Evolutionary conservation across 1,140 invertebrate genomes (phyloP), one percentile per base, ranked within the genome.

Genomic region (Chrysoperla carnea): DNA sequence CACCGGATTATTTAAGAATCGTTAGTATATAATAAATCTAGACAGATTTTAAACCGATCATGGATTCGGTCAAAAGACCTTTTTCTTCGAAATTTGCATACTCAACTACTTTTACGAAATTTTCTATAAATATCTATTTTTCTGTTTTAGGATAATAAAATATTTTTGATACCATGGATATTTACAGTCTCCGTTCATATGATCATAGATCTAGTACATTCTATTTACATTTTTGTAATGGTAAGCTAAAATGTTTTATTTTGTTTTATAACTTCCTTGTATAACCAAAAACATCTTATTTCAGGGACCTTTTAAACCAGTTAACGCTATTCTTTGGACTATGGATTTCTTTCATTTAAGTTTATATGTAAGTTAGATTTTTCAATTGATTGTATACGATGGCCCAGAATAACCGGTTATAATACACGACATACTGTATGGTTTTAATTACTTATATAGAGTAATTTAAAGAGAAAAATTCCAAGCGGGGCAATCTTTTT

Each of bases 131-230:
- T 27, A n/a, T 27, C 11, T 28, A 27, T 6, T 27, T 33, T 41
- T 33, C 31, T 4, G 2, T 33, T 33, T 4, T n/a, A 41, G 40
- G 40, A 41, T 33, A 11, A 41, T 29, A 41, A 41, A 33, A 12
- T 41, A n/a, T 13, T 41, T 31, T 13, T 41, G 6, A 41, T 41
- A 8, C 40, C 40, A 11, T 41, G 40, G 40, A 41, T 41, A 4
- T 15, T 41, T 31, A 31, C 29, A 5, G 29, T 41, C 6, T 12
- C 29, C 6, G 12, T 33, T 12, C 13, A 14, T 41, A 41, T 28
- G 9, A 4, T 41, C 8, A 5, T 41, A 7, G 40, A 41, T 31
- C 6, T 41, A 8, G 11, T 15, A 33, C 29, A 41, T 41, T 41
- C 17, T 33, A 12, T 28, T 33, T 41, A 31, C n/a, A 13, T 41